phyloP scores from a whole-genome alignment of 2,113 vertebrate genomes.

The Micronycteris hirsuta region DNA sequence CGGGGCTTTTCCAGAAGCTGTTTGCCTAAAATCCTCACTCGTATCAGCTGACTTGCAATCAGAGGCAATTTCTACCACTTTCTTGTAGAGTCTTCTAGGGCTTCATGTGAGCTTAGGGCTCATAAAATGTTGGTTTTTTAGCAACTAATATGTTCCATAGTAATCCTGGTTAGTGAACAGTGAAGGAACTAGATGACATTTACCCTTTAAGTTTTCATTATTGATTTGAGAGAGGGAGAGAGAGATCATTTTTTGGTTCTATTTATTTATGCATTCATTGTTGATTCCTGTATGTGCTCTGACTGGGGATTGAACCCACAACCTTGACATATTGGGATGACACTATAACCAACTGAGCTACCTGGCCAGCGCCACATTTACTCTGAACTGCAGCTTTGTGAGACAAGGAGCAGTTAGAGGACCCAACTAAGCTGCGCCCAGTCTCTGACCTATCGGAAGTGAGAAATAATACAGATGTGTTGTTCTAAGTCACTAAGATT shows the following conservation, averaged over 20 bases:
- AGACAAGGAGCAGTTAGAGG: not conserved
- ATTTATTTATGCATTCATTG: no score
- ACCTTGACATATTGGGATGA: no score
- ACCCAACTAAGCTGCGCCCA: not conserved
- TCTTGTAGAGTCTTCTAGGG: not conserved
- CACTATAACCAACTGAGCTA: no score
- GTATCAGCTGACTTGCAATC: not conserved
- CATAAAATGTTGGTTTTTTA: not conserved
- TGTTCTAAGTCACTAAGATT: not conserved
- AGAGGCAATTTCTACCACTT: not conserved
- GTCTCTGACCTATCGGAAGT: not conserved
- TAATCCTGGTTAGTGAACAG: slow-evolving; percentile 12
- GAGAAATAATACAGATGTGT: not conserved
- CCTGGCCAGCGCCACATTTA: not conserved
- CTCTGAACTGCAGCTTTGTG: not conserved
- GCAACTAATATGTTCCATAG: not conserved
- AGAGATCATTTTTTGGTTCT: no score
- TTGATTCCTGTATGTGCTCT: no score
- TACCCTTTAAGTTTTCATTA: not conserved
- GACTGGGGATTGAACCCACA: no score
- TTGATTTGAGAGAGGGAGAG: no score
- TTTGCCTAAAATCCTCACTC: not conserved
- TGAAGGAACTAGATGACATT: not conserved
- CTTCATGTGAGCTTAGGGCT: not conserved
- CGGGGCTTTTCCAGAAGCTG: not conserved